phyloP scores from a whole-genome alignment of 2,113 vertebrate species.

The Corythoichthys haematopterus region DNA sequence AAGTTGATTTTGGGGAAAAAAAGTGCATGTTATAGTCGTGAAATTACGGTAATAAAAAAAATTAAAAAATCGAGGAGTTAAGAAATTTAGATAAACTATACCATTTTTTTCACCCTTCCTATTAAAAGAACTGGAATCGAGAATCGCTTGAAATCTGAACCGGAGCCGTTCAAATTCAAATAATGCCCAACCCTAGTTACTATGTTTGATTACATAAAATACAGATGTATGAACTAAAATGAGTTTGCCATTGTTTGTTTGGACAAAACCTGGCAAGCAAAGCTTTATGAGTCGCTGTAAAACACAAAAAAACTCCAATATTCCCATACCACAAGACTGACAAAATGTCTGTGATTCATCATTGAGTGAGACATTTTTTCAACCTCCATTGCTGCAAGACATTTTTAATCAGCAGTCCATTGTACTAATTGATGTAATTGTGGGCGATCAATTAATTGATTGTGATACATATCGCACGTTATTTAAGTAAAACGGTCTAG shows the following conservation, averaged over 20 bases:
- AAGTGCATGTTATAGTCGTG: no score
- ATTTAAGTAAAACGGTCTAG: not conserved
- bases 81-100: no score
- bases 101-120: no score
- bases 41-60: no score
- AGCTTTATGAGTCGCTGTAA: not conserved
- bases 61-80: no score
- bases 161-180: no score
- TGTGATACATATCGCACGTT: not conserved
- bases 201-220: not conserved
- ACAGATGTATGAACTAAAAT: not conserved
- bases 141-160: no score
- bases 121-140: no score
- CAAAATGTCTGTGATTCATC: not conserved
- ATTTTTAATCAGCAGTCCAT: not conserved
- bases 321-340: not conserved
- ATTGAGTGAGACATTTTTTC: not conserved
- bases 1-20: no score
- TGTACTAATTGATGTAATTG: not conserved
- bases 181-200: not conserved
- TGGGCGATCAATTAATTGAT: not conserved
- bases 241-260: not conserved
- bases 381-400: not conserved
- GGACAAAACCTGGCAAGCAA: not conserved
- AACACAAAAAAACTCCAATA: not conserved